These are phyloP conservation scores for Pomatostomus ruficeps DNA, from an alignment of 2,113 vertebrate genomes.

Conservation along the genomic window DNA sequence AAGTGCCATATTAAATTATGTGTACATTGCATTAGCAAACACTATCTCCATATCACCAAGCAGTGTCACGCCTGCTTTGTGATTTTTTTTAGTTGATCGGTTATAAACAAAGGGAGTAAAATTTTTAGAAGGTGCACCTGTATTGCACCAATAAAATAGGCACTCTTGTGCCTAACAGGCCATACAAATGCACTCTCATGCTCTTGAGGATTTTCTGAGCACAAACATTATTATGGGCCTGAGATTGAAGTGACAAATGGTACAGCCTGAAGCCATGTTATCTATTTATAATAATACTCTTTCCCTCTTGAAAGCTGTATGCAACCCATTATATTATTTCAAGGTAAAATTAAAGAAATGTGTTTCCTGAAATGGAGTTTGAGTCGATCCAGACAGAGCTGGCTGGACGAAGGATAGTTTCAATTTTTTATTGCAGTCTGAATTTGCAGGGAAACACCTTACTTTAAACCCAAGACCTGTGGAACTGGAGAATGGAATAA, in stretches of 20 bases:
- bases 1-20: neutral
- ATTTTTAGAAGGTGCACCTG: constrained; percentile 6
- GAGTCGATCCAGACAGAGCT: neutral
- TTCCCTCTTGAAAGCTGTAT: neutral
- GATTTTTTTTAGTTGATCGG: neutral
- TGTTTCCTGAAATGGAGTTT: neutral
- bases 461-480: neutral
- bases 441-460: neutral
- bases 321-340: neutral
- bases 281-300: constrained; percentile 29
- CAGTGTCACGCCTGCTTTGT: neutral
- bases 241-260: constrained; percentile 26
- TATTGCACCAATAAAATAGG: constrained; percentile 21
- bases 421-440: neutral
- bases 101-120: constrained; percentile 20
- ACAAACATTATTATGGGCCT: neutral
- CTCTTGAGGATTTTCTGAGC: constrained; percentile 30
- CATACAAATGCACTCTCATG: constrained; percentile 26
- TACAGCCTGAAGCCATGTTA: neutral
- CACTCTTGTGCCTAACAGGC: constrained; percentile 36
- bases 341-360: constrained; percentile 45
- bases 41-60: neutral
- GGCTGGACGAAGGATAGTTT: neutral
- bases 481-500: neutral
- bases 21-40: neutral